These are phyloP conservation scores for Umimayanthus kanabou DNA, from an alignment of 92 coral and sea anemone species.

Conservation along the genomic window DNA sequence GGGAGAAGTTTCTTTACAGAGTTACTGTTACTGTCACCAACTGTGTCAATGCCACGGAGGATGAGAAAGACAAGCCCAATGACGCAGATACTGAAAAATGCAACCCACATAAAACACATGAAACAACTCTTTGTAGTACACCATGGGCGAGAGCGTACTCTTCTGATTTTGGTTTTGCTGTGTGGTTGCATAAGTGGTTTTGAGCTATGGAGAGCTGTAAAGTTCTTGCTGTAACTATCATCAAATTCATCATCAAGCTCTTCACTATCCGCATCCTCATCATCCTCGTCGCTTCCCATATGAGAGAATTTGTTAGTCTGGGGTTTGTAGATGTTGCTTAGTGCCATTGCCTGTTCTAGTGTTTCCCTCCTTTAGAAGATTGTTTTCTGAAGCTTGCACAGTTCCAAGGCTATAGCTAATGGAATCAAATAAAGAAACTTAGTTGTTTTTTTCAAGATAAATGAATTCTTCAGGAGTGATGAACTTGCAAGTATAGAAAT, in stretches of 20 bases:
- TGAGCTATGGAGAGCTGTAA: constrained; percentile 57
- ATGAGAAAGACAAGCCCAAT: constrained; percentile 77
- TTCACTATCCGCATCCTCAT: constrained; percentile 64
- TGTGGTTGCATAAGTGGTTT: constrained; percentile 70
- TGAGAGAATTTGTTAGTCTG: constrained; percentile 88
- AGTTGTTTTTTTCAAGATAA: no score
- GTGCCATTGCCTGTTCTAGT: constrained; percentile 55
- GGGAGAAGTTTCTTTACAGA: constrained; percentile 57
- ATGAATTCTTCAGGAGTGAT: no score
- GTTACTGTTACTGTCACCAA: constrained; percentile 35
- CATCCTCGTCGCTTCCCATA: constrained; percentile 89
- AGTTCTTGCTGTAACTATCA: constrained; percentile 64
- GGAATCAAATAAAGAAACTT: no score
- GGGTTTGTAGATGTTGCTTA: constrained; percentile 92
- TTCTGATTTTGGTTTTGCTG: constrained; percentile 71
- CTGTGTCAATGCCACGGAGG: constrained; percentile 63
- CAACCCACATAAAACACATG: constrained; percentile 79
- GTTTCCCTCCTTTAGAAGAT: background rate
- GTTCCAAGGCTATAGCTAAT: background rate
- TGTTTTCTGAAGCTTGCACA: background rate
- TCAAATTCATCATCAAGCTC: constrained; percentile 80
- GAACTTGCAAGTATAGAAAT: no score
- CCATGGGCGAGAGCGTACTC: constrained; percentile 81
- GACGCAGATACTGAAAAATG: constrained; percentile 78
- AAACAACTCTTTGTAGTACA: constrained; percentile 83